phyloP scores from a whole-genome alignment of 30 jellyfish, hydroid and myxozoan genomes.

The Nemopilema nomurai region DNA sequence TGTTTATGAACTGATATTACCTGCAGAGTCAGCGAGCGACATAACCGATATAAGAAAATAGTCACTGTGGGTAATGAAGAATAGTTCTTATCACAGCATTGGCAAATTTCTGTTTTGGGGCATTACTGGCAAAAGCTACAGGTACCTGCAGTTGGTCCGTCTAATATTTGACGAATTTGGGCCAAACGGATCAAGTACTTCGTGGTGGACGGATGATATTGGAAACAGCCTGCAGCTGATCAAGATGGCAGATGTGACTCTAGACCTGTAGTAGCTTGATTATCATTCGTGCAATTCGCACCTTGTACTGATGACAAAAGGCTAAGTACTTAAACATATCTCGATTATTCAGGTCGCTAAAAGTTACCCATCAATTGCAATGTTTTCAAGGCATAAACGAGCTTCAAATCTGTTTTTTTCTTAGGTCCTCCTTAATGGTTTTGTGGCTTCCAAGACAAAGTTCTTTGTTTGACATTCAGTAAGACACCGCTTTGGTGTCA shows the following conservation, averaged over 20 bases:
- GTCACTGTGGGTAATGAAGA: too few species aligned
- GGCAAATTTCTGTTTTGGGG: too few species aligned
- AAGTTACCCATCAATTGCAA: conserved; percentile 14
- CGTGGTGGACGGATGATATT: neutral
- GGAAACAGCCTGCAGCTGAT: neutral
- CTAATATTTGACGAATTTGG: too few species aligned
- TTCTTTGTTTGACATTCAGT: neutral
- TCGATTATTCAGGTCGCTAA: conserved; percentile 23
- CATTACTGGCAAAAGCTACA: too few species aligned
- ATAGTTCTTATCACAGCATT: too few species aligned
- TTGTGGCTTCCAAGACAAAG: conserved; percentile 37
- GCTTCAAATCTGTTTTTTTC: conserved; percentile 66
- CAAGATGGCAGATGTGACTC: neutral
- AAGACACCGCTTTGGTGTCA: neutral
- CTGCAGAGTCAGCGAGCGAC: too few species aligned
- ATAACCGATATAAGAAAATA: too few species aligned
- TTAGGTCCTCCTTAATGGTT: conserved; percentile 74
- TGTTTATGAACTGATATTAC: too few species aligned
- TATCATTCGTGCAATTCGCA: neutral
- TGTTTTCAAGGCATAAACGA: conserved; percentile 16
- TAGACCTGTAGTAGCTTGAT: neutral
- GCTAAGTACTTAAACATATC: conserved; percentile 45
- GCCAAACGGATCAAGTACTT: neutral
- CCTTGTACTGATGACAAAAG: conserved; percentile 2
- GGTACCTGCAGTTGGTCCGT: too few species aligned